These are phyloP conservation scores for Okapia johnstoni DNA, from an alignment of 2,113 vertebrate species.

Conservation along the genomic window DNA sequence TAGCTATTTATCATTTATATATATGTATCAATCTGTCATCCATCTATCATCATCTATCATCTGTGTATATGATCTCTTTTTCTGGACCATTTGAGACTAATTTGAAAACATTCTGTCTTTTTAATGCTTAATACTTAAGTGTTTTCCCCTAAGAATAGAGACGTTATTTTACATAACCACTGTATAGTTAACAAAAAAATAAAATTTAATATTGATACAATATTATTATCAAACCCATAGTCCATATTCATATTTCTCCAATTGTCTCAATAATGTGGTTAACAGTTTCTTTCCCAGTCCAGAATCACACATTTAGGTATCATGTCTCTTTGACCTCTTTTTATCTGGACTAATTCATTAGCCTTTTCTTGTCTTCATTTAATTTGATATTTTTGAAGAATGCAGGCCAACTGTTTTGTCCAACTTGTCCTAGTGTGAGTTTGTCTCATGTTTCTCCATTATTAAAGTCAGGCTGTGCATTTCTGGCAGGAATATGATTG, in stretches of 20 bases:
- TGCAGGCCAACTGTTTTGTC: neutral
- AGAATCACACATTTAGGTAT: neutral
- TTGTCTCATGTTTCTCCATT: neutral
- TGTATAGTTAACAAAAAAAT: neutral
- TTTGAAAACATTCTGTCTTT: neutral
- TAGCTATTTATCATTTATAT: neutral
- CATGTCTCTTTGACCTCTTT: neutral
- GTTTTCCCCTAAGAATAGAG: neutral
- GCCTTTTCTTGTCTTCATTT: neutral
- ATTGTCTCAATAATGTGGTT: neutral
- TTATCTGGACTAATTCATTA: neutral
- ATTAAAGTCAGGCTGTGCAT: neutral
- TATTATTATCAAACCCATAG: neutral
- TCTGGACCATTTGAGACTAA: neutral
- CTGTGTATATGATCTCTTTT: neutral
- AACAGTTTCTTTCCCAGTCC: neutral
- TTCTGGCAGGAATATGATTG: neutral
- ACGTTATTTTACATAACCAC: neutral
- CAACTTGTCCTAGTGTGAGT: neutral
- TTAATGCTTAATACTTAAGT: neutral
- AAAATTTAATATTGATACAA: neutral
- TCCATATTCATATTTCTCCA: neutral
- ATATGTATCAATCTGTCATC: neutral
- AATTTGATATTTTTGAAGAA: neutral
- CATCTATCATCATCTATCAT: neutral